phyloP scores from a whole-genome alignment of 2,797 vertebrate genomes.

The Heterohyrax brucei region DNA sequence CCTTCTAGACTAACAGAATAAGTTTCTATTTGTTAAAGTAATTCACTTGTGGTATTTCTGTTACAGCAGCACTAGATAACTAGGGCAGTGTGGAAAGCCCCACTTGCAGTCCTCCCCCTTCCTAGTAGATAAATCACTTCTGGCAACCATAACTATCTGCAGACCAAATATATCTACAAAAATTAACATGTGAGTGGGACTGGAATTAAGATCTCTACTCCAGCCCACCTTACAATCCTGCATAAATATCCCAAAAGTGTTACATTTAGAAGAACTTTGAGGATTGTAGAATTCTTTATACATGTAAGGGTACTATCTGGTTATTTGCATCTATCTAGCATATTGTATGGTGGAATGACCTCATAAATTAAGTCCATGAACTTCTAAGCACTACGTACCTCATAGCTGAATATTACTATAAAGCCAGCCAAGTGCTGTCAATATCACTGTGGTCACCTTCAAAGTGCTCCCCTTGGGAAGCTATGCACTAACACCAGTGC shows the following conservation, averaged over 20 bases:
- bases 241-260: background rate
- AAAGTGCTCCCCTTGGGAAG: too few relatives aligned
- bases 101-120: background rate
- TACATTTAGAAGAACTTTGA: constrained; percentile 33
- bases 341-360: too few relatives aligned
- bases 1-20: too few relatives aligned
- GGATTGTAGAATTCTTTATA: background rate
- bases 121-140: background rate
- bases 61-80: too few relatives aligned
- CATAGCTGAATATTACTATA: too few relatives aligned
- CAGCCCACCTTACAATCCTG: background rate
- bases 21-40: too few relatives aligned
- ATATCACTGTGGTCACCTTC: too few relatives aligned
- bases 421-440: too few relatives aligned
- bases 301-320: background rate
- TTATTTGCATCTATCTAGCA: background rate
- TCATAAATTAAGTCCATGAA: too few relatives aligned
- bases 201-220: background rate
- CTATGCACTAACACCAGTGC: too few relatives aligned
- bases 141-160: background rate
- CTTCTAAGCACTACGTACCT: too few relatives aligned
- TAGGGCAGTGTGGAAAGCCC: background rate
- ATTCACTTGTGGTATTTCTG: too few relatives aligned
- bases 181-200: background rate
- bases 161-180: background rate